Percentiles rank a stretch among this genome's conserved stretches.
Evolutionary conservation across 2,797 vertebrate species (phyloP).

Genomic region (Macropus fuliginosus): DNA sequence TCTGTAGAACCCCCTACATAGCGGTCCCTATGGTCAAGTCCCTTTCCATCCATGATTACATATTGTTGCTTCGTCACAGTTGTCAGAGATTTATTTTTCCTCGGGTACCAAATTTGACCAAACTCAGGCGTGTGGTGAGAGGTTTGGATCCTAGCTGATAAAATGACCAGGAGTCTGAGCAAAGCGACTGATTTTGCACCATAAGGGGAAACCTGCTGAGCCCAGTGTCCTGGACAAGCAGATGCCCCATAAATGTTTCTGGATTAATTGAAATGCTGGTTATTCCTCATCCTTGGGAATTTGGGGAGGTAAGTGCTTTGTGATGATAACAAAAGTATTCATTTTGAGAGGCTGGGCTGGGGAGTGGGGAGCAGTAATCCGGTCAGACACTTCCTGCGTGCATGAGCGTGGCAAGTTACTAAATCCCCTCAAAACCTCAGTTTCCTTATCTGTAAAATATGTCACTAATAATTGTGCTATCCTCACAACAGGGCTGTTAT

Average conservation of each 20-base stretch:
- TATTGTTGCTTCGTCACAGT: neutral
- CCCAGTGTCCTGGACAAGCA: neutral
- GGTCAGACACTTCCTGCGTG: neutral
- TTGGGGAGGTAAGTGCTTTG: conserved; percentile 28
- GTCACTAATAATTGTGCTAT: neutral
- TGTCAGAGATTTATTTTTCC: neutral
- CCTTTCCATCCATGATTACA: neutral
- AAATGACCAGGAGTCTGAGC: neutral
- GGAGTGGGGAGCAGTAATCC: neutral
- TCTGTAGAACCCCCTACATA: neutral
- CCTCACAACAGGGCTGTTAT: neutral
- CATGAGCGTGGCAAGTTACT: neutral
- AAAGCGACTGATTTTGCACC: neutral
- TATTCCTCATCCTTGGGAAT: conserved; percentile 31
- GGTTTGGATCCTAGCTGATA: neutral
- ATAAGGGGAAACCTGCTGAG: neutral
- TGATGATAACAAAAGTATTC: conserved; percentile 4
- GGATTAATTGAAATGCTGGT: conserved; percentile 7
- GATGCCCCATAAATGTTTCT: neutral
- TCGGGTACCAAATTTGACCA: neutral
- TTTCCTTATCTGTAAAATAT: neutral
- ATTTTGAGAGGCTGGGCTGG: conserved; percentile 27
- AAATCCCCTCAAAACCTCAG: neutral
- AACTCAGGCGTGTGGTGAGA: neutral
- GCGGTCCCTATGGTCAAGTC: neutral